A percentile compares a stretch with the other conserved stretches of the same genome.
Conservation (phyloP, 1,140 invertebrate genomes). For the Bombus waltoni region DNA sequence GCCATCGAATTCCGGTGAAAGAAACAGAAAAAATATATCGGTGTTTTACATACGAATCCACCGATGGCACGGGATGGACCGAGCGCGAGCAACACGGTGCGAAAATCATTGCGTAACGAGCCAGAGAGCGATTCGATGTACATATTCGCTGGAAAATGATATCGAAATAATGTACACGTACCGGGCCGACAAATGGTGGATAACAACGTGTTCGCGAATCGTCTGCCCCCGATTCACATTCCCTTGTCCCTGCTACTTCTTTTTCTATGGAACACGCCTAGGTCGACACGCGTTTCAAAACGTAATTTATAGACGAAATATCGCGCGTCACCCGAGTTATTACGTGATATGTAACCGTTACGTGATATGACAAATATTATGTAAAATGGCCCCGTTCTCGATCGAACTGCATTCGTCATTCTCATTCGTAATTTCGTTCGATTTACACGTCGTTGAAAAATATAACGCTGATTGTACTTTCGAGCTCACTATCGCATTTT, state of each 20-base stretch:
- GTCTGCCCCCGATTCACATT: too few relatives aligned
- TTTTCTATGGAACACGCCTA: not conserved
- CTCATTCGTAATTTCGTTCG: constrained; percentile 71
- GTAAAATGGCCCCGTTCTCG: constrained; percentile 70
- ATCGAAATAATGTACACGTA: constrained; percentile 39
- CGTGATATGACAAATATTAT: constrained; percentile 74
- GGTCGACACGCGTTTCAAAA: not conserved
- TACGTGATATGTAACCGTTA: constrained; percentile 64
- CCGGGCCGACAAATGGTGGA: constrained; percentile 10
- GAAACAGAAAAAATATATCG: constrained; percentile 3
- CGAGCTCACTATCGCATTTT: not conserved
- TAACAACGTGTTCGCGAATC: constrained; percentile 33
- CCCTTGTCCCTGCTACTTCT: not conserved
- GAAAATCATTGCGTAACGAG: constrained; percentile 26
- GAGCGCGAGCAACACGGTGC: constrained; percentile 9
- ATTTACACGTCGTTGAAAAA: constrained; percentile 68
- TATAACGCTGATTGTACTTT: constrained; percentile 31
- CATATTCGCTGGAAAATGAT: constrained; percentile 42
- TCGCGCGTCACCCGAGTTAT: constrained; percentile 60
- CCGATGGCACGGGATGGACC: not conserved
- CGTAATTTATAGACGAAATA: constrained; percentile 63
- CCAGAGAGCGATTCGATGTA: constrained; percentile 48
- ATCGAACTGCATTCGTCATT: constrained; percentile 69
- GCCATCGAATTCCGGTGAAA: too few relatives aligned
- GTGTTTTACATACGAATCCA: constrained; percentile 17